Conservation (phyloP, 2,797 vertebrate species). For the Pseudomugil tenellus region DNA sequence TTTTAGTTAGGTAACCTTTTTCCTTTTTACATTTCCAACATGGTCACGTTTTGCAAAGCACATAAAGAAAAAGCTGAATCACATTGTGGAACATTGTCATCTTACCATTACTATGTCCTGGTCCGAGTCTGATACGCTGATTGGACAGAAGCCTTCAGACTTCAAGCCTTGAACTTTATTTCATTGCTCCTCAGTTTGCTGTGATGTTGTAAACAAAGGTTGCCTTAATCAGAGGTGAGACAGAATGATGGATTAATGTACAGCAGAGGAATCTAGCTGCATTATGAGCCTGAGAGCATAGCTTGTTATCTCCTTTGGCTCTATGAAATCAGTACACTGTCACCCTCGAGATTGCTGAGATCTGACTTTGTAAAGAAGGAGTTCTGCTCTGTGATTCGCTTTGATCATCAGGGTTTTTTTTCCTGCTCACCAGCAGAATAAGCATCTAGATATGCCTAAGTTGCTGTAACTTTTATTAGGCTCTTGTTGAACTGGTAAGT, state of each 20-base stretch:
- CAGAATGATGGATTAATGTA: constrained; percentile 49
- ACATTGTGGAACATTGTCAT: constrained; percentile 16
- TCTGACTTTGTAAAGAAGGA: constrained; percentile 54
- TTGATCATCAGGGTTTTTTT: constrained; percentile 53
- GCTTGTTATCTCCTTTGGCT: constrained; percentile 60
- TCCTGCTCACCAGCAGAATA: constrained; percentile 44
- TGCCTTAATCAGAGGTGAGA: constrained; percentile 52
- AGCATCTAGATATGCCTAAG: constrained; percentile 55
- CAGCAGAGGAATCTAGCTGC: constrained; percentile 41
- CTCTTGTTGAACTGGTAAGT: constrained; percentile 37
- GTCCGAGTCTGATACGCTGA: constrained; percentile 29
- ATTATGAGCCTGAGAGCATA: constrained; percentile 42
- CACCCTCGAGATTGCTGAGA: constrained; percentile 63
- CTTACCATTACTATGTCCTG: constrained; percentile 13
- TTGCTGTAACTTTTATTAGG: constrained; percentile 48
- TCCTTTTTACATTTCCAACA: neutral
- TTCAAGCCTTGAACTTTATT: constrained; percentile 20
- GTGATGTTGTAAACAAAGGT: constrained; percentile 36
- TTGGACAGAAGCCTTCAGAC: constrained; percentile 31
- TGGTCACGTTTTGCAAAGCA: constrained; percentile 12
- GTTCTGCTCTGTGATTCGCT: constrained; percentile 49
- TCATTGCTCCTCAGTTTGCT: constrained; percentile 29
- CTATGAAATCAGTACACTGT: constrained; percentile 48
- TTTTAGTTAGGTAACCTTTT: neutral
- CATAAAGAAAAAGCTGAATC: constrained; percentile 28